These are phyloP conservation scores for Mesocricetus auratus DNA, from an alignment of 2,113 vertebrate genomes.

Conservation along the genomic window DNA sequence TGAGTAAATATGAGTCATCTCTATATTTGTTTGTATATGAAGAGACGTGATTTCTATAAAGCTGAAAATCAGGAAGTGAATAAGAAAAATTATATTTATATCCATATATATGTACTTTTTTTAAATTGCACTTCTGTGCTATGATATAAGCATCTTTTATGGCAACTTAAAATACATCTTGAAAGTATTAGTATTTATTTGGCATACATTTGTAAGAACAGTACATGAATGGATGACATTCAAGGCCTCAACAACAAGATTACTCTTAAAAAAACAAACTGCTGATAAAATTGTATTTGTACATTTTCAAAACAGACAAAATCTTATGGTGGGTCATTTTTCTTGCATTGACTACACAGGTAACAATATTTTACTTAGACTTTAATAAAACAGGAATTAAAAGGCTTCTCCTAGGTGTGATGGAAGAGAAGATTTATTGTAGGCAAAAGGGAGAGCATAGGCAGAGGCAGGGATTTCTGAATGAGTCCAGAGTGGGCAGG, in stretches of 20 bases:
- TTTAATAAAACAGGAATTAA: neutral
- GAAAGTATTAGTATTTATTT: neutral
- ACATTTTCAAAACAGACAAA: neutral
- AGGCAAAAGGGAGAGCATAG: neutral
- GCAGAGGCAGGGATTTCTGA: neutral
- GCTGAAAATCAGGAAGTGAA: neutral
- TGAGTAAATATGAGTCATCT: neutral
- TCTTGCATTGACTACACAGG: conserved; percentile 23
- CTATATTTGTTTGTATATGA: neutral
- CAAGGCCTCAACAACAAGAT: neutral
- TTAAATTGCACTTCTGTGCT: neutral
- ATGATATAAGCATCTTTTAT: neutral
- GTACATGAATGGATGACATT: neutral
- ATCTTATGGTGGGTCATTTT: neutral
- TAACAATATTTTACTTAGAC: neutral
- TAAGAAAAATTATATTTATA: neutral
- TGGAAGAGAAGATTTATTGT: neutral
- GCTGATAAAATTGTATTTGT: neutral
- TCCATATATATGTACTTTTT: neutral
- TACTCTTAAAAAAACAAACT: neutral
- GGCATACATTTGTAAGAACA: neutral
- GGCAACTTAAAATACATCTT: neutral
- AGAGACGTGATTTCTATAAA: neutral
- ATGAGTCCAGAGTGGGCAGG: neutral
- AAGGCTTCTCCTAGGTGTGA: neutral